A percentile compares a stretch with the other conserved stretches of the same genome.
Conservation (phyloP, 2,888 invertebrate genomes). For the Lamproptera curius region DNA sequence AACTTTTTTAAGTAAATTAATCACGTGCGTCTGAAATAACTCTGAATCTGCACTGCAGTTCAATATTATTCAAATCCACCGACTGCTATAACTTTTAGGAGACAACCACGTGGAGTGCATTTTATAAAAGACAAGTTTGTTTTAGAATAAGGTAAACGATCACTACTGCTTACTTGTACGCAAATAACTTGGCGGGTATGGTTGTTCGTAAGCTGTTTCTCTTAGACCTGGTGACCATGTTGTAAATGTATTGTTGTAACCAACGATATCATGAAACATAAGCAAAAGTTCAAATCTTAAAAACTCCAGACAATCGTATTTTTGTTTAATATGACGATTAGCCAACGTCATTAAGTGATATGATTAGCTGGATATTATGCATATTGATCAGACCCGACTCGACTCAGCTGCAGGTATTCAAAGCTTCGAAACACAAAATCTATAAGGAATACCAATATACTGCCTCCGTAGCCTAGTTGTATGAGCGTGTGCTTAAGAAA, state of each 20-base stretch:
- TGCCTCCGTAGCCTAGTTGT: too few species aligned
- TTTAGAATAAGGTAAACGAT: constrained; percentile 55
- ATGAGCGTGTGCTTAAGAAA: too few species aligned
- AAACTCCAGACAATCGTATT: background rate
- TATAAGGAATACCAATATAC: too few species aligned
- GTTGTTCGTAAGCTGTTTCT: too few species aligned
- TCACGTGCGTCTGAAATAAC: constrained; percentile 19
- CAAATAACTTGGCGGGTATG: too few species aligned
- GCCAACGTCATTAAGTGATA: background rate
- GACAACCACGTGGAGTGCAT: constrained; percentile 57
- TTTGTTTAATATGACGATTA: background rate
- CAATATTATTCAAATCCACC: constrained; percentile 62
- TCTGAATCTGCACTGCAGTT: constrained; percentile 37
- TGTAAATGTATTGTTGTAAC: background rate
- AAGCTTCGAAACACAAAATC: too few species aligned
- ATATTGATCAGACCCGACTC: too few species aligned
- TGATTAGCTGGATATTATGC: too few species aligned
- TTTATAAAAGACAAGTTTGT: constrained; percentile 60
- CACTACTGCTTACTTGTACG: constrained; percentile 37
- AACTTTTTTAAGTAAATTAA: too few species aligned
- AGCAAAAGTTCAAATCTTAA: background rate
- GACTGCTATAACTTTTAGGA: constrained; percentile 54
- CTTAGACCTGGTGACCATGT: too few species aligned
- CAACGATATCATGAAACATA: background rate
- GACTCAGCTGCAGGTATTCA: too few species aligned